phyloP scores from a whole-genome alignment of 2,888 invertebrate species.

The Stratiomys singularior region DNA sequence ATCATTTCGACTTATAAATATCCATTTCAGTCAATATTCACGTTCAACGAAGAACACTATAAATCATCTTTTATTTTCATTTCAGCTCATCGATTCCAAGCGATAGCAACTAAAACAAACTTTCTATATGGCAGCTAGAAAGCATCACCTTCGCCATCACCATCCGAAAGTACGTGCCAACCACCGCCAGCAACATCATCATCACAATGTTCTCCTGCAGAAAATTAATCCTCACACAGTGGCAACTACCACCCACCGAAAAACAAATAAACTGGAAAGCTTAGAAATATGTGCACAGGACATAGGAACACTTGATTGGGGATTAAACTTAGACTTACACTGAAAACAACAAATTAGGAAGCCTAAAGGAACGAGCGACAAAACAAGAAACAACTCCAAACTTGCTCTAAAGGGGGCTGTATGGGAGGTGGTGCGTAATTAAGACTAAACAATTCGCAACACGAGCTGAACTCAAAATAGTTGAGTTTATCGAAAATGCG shows the following conservation, averaged over 20 bases:
- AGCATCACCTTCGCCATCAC: background rate
- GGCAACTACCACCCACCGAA: slow-evolving; percentile 42
- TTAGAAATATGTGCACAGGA: slow-evolving; percentile 11
- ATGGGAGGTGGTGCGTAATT: no score
- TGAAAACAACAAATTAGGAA: background rate
- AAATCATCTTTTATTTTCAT: background rate
- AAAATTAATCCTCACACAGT: slow-evolving; percentile 29
- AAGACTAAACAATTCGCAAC: background rate
- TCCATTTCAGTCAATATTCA: background rate
- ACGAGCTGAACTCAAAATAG: background rate
- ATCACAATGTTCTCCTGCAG: background rate
- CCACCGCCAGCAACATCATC: background rate
- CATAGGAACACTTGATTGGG: slow-evolving; percentile 1
- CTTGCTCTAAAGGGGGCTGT: no score
- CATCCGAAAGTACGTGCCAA: slow-evolving; percentile 16
- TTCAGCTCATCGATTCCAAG: background rate
- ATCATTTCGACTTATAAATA: background rate
- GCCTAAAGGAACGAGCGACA: no score
- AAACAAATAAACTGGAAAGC: slow-evolving; percentile 33
- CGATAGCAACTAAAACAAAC: background rate
- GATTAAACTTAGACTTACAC: slow-evolving; percentile 22
- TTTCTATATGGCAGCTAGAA: slow-evolving; percentile 9
- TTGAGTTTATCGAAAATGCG: slow-evolving; percentile 11
- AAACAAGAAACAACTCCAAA: no score
- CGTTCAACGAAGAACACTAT: background rate